Conservation (phyloP, 2,888 invertebrate genomes). For the Chloroclystis v-ata region DNA sequence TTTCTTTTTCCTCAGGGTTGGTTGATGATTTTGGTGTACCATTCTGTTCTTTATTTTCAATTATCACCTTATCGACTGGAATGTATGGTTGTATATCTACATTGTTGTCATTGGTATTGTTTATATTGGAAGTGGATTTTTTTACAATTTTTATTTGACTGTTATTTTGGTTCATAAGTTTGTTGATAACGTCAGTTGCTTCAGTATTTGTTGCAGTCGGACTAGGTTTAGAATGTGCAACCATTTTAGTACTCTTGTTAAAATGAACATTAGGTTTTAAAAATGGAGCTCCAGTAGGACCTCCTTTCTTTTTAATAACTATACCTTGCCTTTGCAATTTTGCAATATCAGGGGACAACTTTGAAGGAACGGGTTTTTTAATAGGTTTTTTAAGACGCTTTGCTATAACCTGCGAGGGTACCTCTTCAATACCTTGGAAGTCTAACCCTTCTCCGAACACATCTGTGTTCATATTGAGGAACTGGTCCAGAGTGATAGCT, state of each 20-base stretch:
- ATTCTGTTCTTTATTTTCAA: conserved; percentile 4
- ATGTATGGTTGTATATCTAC: conserved; percentile 9
- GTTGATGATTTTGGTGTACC: not conserved
- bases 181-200: conserved; percentile 57
- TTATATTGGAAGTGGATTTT: conserved; percentile 35
- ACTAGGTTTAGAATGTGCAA: conserved; percentile 15
- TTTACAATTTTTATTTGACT: conserved; percentile 67
- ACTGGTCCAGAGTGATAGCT: conserved; percentile 70
- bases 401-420: conserved; percentile 59
- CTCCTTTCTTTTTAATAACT: conserved; percentile 53
- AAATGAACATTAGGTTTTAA: conserved; percentile 4
- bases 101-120: conserved; percentile 20
- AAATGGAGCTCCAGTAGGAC: conserved; percentile 12
- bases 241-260: conserved; percentile 14
- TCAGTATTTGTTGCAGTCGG: conserved; percentile 27
- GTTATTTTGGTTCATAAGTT: conserved; percentile 60
- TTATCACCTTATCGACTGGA: conserved; percentile 5
- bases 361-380: conserved; percentile 41
- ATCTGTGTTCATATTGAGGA: conserved; percentile 71
- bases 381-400: conserved; percentile 49
- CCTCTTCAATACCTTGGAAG: conserved; percentile 68
- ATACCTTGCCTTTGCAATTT: conserved; percentile 67
- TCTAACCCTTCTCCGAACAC: conserved; percentile 70
- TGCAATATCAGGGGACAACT: conserved; percentile 50
- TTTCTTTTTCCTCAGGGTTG: conserved; percentile 4